phyloP scores from a whole-genome alignment of 2,888 invertebrate genomes.

The Sympetrum striolatum region DNA sequence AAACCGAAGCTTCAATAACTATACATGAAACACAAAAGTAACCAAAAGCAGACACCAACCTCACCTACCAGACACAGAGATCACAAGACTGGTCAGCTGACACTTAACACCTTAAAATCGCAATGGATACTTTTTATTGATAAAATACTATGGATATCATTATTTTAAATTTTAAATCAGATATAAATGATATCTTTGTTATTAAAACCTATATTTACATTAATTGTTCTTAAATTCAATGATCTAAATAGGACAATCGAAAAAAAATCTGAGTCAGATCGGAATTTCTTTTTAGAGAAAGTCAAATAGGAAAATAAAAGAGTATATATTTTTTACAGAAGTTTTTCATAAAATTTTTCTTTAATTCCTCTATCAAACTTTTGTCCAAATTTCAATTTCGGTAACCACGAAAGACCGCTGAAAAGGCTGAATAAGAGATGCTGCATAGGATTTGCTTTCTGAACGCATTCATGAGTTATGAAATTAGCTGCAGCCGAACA shows the following conservation, averaged over 20 bases:
- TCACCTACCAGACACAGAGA: neutral
- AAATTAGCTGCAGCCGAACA: neutral
- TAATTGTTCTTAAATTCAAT: neutral
- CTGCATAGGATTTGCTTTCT: neutral
- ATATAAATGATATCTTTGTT: neutral
- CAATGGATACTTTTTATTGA: neutral
- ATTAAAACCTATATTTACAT: neutral
- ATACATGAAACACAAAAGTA: neutral
- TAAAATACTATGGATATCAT: neutral
- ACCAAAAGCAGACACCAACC: conserved; percentile 1
- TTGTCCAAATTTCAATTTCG: neutral
- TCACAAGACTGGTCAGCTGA: conserved; percentile 43
- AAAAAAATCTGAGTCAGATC: neutral
- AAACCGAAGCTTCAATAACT: neutral
- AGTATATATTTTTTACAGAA: neutral
- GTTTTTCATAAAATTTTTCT: neutral
- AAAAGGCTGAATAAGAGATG: neutral
- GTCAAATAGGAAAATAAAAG: too few relatives aligned
- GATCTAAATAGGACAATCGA: neutral
- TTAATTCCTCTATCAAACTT: neutral
- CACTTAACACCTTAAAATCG: neutral
- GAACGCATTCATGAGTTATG: neutral
- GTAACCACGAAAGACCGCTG: neutral
- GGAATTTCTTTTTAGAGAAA: neutral
- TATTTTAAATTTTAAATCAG: neutral